These are phyloP conservation scores for Hemaris fuciformis DNA, from an alignment of 2,888 invertebrate species.

Conservation along the genomic window DNA sequence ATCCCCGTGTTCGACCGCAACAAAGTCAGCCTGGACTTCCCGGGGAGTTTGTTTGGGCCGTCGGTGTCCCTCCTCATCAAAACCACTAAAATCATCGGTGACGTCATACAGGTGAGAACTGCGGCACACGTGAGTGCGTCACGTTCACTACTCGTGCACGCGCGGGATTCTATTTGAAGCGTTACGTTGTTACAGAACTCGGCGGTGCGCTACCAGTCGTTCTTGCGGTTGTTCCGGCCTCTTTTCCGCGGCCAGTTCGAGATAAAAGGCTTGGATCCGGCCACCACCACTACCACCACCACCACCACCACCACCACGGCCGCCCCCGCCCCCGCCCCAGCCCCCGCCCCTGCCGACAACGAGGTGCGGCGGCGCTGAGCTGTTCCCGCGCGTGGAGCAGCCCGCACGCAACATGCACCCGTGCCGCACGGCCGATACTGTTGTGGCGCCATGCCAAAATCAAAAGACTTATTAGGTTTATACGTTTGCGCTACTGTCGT, in stretches of 20 bases:
- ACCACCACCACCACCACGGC: conserved; percentile 43
- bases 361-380: conserved; percentile 52
- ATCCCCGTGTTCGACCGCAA: conserved; percentile 83
- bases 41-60: conserved; percentile 84
- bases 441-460: background rate
- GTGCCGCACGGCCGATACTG: background rate
- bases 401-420: background rate
- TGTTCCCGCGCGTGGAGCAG: no score
- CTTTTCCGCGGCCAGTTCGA: conserved; percentile 87
- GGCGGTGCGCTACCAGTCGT: conserved; percentile 86
- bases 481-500: background rate
- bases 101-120: conserved; percentile 82
- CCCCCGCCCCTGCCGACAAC: conserved; percentile 43
- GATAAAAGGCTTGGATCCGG: conserved; percentile 86
- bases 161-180: background rate
- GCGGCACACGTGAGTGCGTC: background rate
- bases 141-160: background rate
- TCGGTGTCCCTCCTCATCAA: conserved; percentile 85
- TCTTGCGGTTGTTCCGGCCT: conserved; percentile 88
- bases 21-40: conserved; percentile 85
- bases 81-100: conserved; percentile 84
- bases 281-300: conserved; percentile 74
- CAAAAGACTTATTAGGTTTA: background rate
- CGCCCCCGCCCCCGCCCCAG: conserved; percentile 30
- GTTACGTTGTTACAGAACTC: conserved; percentile 84